A percentile compares a stretch with the other conserved stretches of the same genome.
Conservation (phyloP, 2,797 vertebrate species). For the Rhadinocentrus ornatus region DNA sequence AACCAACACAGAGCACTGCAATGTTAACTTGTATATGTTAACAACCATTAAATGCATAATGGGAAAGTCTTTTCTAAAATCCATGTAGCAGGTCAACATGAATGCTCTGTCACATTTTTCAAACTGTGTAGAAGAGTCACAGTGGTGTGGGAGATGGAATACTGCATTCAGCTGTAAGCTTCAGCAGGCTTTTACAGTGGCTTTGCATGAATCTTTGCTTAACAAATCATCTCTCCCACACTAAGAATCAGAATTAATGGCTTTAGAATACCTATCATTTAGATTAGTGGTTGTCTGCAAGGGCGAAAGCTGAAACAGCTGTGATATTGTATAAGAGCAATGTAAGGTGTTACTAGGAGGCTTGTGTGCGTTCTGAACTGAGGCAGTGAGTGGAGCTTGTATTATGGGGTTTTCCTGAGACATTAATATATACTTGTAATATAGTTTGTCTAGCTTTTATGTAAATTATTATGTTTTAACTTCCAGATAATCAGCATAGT, state of each 20-base stretch:
- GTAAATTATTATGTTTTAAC: background rate
- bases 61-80: conserved; percentile 15
- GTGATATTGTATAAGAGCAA: conserved; percentile 2
- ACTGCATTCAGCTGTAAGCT: conserved; percentile 15
- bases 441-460: conserved; percentile 1
- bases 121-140: conserved; percentile 35
- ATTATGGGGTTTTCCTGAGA: conserved; percentile 4
- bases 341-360: background rate
- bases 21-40: conserved; percentile 8
- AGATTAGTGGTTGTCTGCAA: conserved; percentile 25
- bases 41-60: conserved; percentile 25
- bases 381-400: conserved; percentile 2
- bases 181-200: conserved; percentile 17
- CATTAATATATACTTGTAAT: conserved; percentile 10
- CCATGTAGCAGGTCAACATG: conserved; percentile 19
- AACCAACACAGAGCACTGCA: background rate
- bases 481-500: background rate
- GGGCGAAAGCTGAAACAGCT: conserved; percentile 19
- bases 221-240: conserved; percentile 46
- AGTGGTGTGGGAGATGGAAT: conserved; percentile 46
- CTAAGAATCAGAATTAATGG: conserved; percentile 33
- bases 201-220: conserved; percentile 47
- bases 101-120: conserved; percentile 21
- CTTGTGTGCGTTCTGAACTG: background rate
- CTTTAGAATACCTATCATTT: conserved; percentile 18